Conservation (phyloP, 2,888 invertebrate genomes). For the Chironomus riparius region DNA sequence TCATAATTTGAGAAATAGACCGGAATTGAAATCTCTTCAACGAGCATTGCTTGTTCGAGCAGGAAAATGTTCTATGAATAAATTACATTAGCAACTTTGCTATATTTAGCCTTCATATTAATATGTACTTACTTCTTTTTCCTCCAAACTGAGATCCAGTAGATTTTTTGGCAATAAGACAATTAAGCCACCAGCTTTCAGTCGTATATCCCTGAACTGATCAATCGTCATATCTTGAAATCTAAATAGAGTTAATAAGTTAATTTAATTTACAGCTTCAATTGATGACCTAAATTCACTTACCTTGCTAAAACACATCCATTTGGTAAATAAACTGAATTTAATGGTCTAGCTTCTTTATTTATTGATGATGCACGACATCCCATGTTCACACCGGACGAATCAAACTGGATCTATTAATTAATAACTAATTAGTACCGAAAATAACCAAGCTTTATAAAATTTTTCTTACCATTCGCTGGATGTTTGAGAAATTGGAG, state of each 20-base stretch:
- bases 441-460: background rate
- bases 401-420: slow-evolving; percentile 24
- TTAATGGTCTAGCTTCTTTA: slow-evolving; percentile 15
- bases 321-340: background rate
- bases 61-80: slow-evolving; percentile 55
- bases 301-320: slow-evolving; percentile 14
- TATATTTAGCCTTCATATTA: slow-evolving; percentile 6
- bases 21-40: slow-evolving; percentile 71
- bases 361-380: background rate
- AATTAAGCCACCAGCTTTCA: slow-evolving; percentile 78
- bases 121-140: slow-evolving; percentile 53
- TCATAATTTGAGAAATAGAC: slow-evolving; percentile 80
- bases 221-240: slow-evolving; percentile 72
- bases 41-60: slow-evolving; percentile 73
- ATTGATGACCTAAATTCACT: slow-evolving; percentile 26
- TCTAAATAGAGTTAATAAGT: slow-evolving; percentile 31
- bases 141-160: slow-evolving; percentile 51
- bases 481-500: slow-evolving; percentile 7
- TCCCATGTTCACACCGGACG: background rate
- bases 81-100: slow-evolving; percentile 15
- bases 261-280: background rate
- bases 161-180: slow-evolving; percentile 71
- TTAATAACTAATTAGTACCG: slow-evolving; percentile 26
- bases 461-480: slow-evolving; percentile 17
- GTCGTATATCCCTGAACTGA: slow-evolving; percentile 63